phyloP scores from a whole-genome alignment of 37 sponge, comb jelly and placozoan genomes.

The Mnemiopsis leidyi region DNA sequence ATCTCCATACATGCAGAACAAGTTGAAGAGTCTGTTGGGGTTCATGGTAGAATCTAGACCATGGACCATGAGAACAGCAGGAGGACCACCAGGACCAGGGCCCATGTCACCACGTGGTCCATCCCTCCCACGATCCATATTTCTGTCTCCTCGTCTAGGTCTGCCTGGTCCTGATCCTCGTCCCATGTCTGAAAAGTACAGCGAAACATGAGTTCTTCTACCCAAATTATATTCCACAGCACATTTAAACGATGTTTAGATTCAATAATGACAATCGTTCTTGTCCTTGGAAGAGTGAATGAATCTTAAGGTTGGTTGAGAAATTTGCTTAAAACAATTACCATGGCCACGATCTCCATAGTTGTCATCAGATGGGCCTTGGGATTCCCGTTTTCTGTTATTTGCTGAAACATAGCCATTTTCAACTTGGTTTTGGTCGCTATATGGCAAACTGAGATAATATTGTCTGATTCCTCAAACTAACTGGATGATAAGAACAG shows the following conservation, averaged over 20 bases:
- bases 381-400: neutral
- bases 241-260: too few relatives aligned
- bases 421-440: too few relatives aligned
- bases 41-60: constrained; percentile 46
- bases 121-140: neutral
- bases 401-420: neutral
- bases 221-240: too few relatives aligned
- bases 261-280: too few relatives aligned
- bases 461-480: too few relatives aligned
- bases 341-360: neutral
- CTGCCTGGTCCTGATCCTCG: neutral
- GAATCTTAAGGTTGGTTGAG: too few relatives aligned
- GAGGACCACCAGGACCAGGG: neutral
- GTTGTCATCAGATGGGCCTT: neutral
- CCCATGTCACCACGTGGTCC: neutral
- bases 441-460: too few relatives aligned
- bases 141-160: neutral
- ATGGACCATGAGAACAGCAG: constrained; percentile 60
- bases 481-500: too few relatives aligned
- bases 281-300: too few relatives aligned
- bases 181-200: constrained; percentile 3
- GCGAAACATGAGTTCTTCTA: too few relatives aligned
- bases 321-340: too few relatives aligned
- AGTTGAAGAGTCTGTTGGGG: constrained; percentile 36
- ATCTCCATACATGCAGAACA: constrained; percentile 60